Base-by-base conservation (phyloP, 2,797 vertebrate genomes). In the Sciurus carolinensis region DNA sequence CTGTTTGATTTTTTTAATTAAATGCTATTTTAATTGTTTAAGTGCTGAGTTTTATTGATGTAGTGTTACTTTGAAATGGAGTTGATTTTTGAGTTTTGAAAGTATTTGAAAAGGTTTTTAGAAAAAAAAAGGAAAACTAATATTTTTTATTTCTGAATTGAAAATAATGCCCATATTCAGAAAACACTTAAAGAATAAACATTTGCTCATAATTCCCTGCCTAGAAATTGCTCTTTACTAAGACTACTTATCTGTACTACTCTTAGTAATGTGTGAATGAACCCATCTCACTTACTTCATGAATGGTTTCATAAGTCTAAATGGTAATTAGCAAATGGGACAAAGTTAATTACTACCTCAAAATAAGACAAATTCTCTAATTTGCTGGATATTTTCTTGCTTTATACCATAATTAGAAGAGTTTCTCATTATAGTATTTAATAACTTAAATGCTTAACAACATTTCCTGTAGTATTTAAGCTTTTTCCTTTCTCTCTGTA, bases 1-100 rank as follows among this genome's bases (percentile, higher is more conserved):
- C 26, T 89, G 7, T 88, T 93, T 62, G 67, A 69, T 93, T 90
- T 93, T 90, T 91, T 88, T 83, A 90, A 64, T 77, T 95, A 76
- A 87, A 77, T 52, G 73, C 0, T 75, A 90, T 77, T 36, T 77
- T 20, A 91, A 81, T 94, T 94, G 42, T 92, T 91, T 20, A n/a
- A 47, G 14, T 87, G 36, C 64, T 94, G 20, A 8, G 42, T 95
- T 95, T 83, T 95, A 83, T 24, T 92, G 54, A 54, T 67, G 26
- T 80, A 18, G 20, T 75, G 30, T 79, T 87, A 15, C 62, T 94
- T 80, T 90, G 28, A 80, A 10, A 20, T 64, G 3, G 39, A 52
- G 39, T 12, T 95, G 93, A 72, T 91, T 83, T 57, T 84, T 90
- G 71, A 94, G 30, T 64, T 30, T 57, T 64, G 30, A 47, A 86